Percentiles rank a stretch among this genome's conserved stretches.
These are phyloP conservation scores for Boloria selene DNA, from an alignment of 2,888 invertebrate species.

Conservation along the genomic window DNA sequence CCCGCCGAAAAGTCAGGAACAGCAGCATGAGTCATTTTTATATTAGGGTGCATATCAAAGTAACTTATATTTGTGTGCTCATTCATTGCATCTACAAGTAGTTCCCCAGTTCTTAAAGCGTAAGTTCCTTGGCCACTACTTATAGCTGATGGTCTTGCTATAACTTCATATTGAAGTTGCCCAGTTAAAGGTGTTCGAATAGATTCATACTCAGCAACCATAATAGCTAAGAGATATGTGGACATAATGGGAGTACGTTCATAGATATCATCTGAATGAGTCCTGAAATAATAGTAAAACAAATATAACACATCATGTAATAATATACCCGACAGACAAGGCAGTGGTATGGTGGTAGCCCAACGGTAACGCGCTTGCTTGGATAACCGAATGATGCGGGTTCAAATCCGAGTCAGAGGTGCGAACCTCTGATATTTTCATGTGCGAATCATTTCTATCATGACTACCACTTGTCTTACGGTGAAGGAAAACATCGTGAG, in stretches of 20 bases:
- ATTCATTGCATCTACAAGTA: slow-evolving; percentile 75
- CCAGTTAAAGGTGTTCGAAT: slow-evolving; percentile 32
- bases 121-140: slow-evolving; percentile 61
- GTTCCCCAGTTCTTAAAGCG: slow-evolving; percentile 66
- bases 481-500: no score
- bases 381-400: no score
- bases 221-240: slow-evolving; percentile 87
- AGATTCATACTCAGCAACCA: slow-evolving; percentile 83
- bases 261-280: slow-evolving; percentile 60
- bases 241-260: slow-evolving; percentile 79
- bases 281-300: slow-evolving; percentile 45
- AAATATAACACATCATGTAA: background rate
- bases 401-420: no score
- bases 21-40: slow-evolving; percentile 87
- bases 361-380: no score
- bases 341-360: no score
- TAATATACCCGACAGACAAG: no score
- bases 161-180: slow-evolving; percentile 63
- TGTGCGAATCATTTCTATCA: no score
- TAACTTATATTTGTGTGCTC: slow-evolving; percentile 79
- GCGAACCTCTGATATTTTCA: no score
- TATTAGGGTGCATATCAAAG: slow-evolving; percentile 66
- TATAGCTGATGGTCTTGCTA: slow-evolving; percentile 72
- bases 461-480: no score
- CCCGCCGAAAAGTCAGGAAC: slow-evolving; percentile 90